Conservation (phyloP, 2,888 invertebrate genomes). For the Plemyria rubiginata region DNA sequence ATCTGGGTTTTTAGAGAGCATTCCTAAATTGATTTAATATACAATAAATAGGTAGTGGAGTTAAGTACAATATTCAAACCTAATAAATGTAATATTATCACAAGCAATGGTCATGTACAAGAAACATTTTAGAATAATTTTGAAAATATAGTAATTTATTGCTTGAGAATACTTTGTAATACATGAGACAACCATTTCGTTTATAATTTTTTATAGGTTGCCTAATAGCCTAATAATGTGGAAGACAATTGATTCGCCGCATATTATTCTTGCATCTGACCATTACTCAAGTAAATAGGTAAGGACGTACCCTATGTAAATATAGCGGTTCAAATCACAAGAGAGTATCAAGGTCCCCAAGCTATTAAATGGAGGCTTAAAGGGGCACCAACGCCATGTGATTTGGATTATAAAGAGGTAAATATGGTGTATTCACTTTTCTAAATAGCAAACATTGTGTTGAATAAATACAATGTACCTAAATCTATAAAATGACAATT, state of each 20-base stretch:
- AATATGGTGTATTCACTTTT: constrained; percentile 63
- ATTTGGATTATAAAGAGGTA: constrained; percentile 61
- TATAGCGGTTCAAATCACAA: constrained; percentile 57
- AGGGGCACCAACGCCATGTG: constrained; percentile 55
- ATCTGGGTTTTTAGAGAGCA: constrained; percentile 70
- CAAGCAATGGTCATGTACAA: constrained; percentile 69
- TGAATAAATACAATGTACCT: constrained; percentile 53
- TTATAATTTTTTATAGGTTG: constrained; percentile 40
- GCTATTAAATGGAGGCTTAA: constrained; percentile 53
- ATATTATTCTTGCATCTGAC: constrained; percentile 59
- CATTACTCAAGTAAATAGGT: constrained; percentile 64
- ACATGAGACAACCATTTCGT: constrained; percentile 24
- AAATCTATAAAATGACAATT: constrained; percentile 73
- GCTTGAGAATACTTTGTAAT: constrained; percentile 37
- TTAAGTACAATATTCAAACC: constrained; percentile 73
- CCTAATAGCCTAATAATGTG: constrained; percentile 59
- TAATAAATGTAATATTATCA: constrained; percentile 53
- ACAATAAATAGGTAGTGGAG: constrained; percentile 77
- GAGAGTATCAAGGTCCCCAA: constrained; percentile 49
- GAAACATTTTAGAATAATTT: constrained; percentile 31
- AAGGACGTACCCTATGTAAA: constrained; percentile 60
- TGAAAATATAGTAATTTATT: constrained; percentile 23
- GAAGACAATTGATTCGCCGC: constrained; percentile 64
- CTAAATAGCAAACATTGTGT: constrained; percentile 56
- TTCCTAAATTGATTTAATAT: constrained; percentile 71